Evolutionary conservation across 2,888 invertebrate genomes (phyloP).

Genomic region (Drosophila helvetica): DNA sequence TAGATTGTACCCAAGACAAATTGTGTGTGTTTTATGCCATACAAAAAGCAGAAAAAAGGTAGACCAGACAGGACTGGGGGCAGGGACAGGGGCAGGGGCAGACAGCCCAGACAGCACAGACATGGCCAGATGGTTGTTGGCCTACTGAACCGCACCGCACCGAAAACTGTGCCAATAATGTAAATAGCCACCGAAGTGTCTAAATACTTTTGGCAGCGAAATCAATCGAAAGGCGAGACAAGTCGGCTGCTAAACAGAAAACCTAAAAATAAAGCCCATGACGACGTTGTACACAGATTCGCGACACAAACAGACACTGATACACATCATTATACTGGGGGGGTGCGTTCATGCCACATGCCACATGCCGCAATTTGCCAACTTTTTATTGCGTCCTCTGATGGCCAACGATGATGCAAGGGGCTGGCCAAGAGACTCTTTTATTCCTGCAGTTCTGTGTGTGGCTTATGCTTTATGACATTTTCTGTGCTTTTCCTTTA

Average conservation of each 20-base stretch:
- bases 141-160: constrained; percentile 37
- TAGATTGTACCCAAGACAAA: constrained; percentile 33
- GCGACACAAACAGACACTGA: constrained; percentile 9
- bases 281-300: constrained; percentile 28
- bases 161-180: constrained; percentile 68
- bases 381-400: constrained; percentile 42
- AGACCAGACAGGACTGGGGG: neutral
- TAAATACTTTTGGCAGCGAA: constrained; percentile 43
- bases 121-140: constrained; percentile 33
- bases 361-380: constrained; percentile 38
- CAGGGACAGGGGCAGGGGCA: neutral
- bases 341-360: constrained; percentile 19
- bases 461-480: constrained; percentile 37
- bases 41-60: constrained; percentile 27
- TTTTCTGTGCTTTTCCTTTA: constrained; percentile 43
- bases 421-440: constrained; percentile 20
- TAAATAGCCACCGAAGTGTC: constrained; percentile 54
- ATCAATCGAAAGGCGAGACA: constrained; percentile 44
- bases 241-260: constrained; percentile 33
- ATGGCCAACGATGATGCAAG: constrained; percentile 43
- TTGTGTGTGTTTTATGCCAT: constrained; percentile 14
- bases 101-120: neutral
- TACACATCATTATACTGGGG: neutral
- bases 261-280: constrained; percentile 42
- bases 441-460: constrained; percentile 5